Evolutionary conservation across 2,797 vertebrate species (phyloP).

Genomic region (Onychomys arenicola): DNA sequence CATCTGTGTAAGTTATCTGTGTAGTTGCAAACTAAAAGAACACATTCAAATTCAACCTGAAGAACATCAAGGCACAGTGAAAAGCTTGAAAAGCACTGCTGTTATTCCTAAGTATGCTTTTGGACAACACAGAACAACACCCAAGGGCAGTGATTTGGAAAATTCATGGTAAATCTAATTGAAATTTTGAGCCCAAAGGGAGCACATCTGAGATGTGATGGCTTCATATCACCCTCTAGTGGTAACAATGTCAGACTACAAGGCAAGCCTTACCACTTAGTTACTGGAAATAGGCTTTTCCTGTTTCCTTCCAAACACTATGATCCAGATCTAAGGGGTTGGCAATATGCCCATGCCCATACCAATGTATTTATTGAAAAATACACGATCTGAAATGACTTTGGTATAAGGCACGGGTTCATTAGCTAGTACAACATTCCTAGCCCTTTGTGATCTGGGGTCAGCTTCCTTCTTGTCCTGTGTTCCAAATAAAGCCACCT

Average conservation of each 20-base stretch:
- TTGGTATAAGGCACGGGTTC: background rate
- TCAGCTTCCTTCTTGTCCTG: background rate
- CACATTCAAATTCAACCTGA: background rate
- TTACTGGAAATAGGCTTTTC: background rate
- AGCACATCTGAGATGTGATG: background rate
- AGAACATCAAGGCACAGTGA: background rate
- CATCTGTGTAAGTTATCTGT: background rate
- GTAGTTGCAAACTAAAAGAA: background rate
- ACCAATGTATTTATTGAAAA: background rate
- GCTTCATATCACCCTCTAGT: constrained; percentile 25
- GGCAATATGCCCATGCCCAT: background rate
- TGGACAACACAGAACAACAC: background rate
- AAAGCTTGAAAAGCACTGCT: background rate
- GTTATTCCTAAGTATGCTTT: background rate
- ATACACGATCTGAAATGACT: background rate
- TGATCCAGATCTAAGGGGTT: background rate
- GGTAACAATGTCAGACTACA: background rate
- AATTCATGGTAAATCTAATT: background rate
- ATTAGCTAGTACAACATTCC: background rate
- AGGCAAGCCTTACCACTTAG: background rate
- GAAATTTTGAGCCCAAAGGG: background rate
- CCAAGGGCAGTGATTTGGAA: background rate
- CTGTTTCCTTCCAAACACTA: background rate
- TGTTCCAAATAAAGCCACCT: background rate
- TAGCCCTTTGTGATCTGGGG: background rate